Evolutionary conservation across 2,797 vertebrate species (phyloP).

Genomic region (Gadopsis bispinosus): DNA sequence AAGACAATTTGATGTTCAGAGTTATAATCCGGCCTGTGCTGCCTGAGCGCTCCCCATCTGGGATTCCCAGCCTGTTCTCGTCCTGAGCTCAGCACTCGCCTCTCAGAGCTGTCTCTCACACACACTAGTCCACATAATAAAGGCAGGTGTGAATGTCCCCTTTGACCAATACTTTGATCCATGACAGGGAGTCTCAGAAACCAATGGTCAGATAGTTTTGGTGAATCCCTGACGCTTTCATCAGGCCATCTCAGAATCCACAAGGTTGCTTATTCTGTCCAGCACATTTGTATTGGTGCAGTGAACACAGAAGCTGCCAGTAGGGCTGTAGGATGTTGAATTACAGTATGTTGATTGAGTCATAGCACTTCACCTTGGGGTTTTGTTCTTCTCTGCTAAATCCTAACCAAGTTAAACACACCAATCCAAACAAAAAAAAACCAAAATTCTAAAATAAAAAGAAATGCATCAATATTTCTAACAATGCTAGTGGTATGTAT

Average conservation of each 20-base stretch:
- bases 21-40: slow-evolving; percentile 80
- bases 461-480: not conserved
- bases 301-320: not conserved
- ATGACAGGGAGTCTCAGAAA: slow-evolving; percentile 1
- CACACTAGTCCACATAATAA: not conserved
- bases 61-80: slow-evolving; percentile 64
- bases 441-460: not conserved
- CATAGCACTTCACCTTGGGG: not conserved
- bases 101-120: slow-evolving; percentile 17
- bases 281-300: not conserved
- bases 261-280: not conserved
- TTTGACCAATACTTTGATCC: slow-evolving; percentile 3
- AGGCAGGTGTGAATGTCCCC: slow-evolving; percentile 27
- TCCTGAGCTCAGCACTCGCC: slow-evolving; percentile 37
- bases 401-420: not conserved
- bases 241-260: not conserved
- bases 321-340: not conserved
- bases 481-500: not conserved
- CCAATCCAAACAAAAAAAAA: not conserved
- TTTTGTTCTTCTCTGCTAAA: not conserved
- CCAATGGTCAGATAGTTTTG: not conserved
- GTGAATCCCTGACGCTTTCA: not conserved
- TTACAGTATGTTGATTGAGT: not conserved
- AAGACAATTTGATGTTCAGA: slow-evolving; percentile 85
- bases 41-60: slow-evolving; percentile 72